Evolutionary conservation across 2,888 invertebrate species (phyloP).

Genomic region (Marasmarcha lunaedactyla): DNA sequence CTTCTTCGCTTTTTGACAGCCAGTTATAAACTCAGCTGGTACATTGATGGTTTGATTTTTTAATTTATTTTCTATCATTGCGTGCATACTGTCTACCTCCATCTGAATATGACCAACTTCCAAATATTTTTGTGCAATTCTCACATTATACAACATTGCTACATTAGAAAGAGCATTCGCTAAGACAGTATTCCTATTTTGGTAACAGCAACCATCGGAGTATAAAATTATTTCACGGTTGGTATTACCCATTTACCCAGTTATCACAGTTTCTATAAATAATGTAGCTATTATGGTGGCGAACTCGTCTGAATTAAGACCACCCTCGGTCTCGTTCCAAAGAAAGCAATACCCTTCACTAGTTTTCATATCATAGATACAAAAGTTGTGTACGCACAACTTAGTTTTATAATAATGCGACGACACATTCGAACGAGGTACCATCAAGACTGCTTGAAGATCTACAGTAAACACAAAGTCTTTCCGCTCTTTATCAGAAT

Average conservation of each 20-base stretch:
- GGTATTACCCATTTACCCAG: neutral
- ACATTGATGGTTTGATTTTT: constrained; percentile 10
- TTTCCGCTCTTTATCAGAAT: constrained; percentile 9
- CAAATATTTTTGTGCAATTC: constrained; percentile 6
- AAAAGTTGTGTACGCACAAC: constrained; percentile 8
- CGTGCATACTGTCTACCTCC: constrained; percentile 9
- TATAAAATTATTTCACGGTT: constrained; percentile 2
- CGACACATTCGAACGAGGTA: constrained; percentile 9
- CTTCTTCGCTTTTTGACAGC: constrained; percentile 10
- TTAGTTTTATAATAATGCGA: constrained; percentile 9
- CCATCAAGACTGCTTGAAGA: constrained; percentile 9
- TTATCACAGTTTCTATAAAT: constrained; percentile 2
- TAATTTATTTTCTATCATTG: constrained; percentile 7
- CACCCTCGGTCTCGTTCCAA: constrained; percentile 10
- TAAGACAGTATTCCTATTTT: constrained; percentile 4
- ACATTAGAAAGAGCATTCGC: constrained; percentile 5
- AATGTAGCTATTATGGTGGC: constrained; percentile 5
- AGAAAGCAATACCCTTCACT: constrained; percentile 10
- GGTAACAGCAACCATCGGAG: constrained; percentile 5
- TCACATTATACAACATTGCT: constrained; percentile 6
- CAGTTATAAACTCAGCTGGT: constrained; percentile 11
- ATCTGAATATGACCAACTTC: constrained; percentile 7
- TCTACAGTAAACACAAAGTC: constrained; percentile 9
- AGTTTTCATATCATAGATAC: constrained; percentile 10
- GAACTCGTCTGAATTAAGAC: constrained; percentile 7